Conservation (phyloP, 2,888 invertebrate species). For the Tenthredo distinguenda region DNA sequence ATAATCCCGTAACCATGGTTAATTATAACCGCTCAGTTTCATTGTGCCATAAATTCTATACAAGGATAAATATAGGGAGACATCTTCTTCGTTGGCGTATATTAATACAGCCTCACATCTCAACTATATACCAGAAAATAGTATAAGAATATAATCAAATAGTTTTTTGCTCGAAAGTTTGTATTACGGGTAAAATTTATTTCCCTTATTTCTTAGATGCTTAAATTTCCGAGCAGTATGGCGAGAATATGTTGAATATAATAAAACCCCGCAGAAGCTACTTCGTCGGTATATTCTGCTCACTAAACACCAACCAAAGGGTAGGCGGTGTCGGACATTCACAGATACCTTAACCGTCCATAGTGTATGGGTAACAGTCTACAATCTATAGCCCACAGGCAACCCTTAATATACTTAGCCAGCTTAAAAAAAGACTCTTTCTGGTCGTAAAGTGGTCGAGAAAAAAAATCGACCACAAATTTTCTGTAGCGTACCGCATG, state of each 20-base stretch:
- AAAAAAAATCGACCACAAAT: not conserved
- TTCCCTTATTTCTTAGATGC: not conserved
- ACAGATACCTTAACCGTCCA: not conserved
- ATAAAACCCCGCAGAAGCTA: not conserved
- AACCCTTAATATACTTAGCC: not conserved
- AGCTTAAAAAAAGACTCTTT: not conserved
- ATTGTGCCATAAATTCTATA: not conserved
- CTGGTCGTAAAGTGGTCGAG: not conserved
- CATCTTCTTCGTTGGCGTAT: not conserved
- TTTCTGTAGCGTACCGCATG: not conserved
- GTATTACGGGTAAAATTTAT: not conserved
- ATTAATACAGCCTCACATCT: not conserved
- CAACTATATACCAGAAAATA: not conserved
- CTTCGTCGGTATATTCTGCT: not conserved
- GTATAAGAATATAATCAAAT: not conserved
- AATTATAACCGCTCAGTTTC: constrained; percentile 34
- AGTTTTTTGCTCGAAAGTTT: not conserved
- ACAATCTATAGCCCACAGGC: not conserved
- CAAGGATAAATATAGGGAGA: not conserved
- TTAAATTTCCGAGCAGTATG: not conserved
- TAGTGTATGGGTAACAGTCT: not conserved
- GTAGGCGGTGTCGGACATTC: not conserved
- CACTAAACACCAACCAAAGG: not conserved
- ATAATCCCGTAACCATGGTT: constrained; percentile 12
- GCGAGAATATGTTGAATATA: not conserved